These are phyloP conservation scores for Pygathrix nemaeus DNA, from an alignment of 2,113 vertebrate species.

Conservation along the genomic window DNA sequence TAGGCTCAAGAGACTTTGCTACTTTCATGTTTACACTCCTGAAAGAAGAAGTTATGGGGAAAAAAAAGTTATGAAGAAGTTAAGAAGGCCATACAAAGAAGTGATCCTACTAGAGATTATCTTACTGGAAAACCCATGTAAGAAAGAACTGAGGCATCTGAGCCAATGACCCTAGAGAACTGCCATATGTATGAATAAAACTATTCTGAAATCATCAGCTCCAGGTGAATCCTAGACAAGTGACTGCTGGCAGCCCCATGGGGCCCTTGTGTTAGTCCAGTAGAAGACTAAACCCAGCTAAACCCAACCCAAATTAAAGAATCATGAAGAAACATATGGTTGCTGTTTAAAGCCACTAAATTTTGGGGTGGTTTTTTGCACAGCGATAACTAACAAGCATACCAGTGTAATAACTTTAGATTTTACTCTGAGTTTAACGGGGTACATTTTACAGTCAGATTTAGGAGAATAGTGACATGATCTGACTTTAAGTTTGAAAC, in stretches of 20 bases:
- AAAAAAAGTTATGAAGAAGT: neutral
- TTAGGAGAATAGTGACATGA: neutral
- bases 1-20: neutral
- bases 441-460: neutral
- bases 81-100: neutral
- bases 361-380: neutral
- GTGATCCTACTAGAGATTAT: neutral
- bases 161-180: neutral
- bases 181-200: neutral
- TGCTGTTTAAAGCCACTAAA: neutral
- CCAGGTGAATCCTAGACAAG: too few relatives aligned
- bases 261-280: neutral
- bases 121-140: neutral
- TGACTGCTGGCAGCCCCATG: neutral
- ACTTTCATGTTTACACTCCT: neutral
- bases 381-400: neutral
- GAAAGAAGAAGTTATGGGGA: neutral
- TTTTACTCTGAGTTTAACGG: neutral
- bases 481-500: neutral
- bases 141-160: neutral
- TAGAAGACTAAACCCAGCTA: neutral
- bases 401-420: neutral
- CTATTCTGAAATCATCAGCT: fast-evolving
- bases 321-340: neutral
- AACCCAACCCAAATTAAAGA: neutral